Evolutionary conservation across 2,888 invertebrate genomes (phyloP), one percentile per base, ranked within the genome.

Genomic region (Diaprepes abbreviatus): DNA sequence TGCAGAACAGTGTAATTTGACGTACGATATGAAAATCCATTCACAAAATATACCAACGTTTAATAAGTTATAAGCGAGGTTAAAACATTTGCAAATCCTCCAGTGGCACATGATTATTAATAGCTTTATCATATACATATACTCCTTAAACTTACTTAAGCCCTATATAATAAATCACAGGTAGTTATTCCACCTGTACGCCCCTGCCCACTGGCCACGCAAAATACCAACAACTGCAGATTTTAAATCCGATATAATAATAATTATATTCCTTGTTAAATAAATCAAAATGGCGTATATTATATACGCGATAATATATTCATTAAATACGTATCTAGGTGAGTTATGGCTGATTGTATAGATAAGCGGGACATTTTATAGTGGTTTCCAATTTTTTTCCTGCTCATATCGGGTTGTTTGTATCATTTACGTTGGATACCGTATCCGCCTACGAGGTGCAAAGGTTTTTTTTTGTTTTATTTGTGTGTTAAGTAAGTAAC

Each of bases 321-420:
- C 73, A 74, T 74, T 74, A 67, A 72, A 73, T 72, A 72, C 71
- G 64, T 69, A 67, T 73, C 74, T 65, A 65, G 66, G 70, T 62
- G 73, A 65, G 58, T 73, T 73, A 70, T 69, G 70, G 60, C 73
- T 69, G 75, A 75, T 76, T 66, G 52, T 67, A 50, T 68, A 77
- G 77, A 78, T 79, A 78, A 74, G 76, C 73, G 73, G 72, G 74
- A 74, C 77, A 75, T 77, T 80, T 78, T 76, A 75, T 76, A 74
- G 75, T 74, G 75, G 78, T 78, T 79, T 78, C 78, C 75, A 75
- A 73, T 75, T 75, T 76, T 78, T 78, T 80, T 36, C 43, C 21
- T 36, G 43, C 12, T 63, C 19, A 3, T 55, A 57, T 54, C 66
- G 36, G 21, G 57, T 33, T 38, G 48, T 57, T 58, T 38, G 64